Percentiles rank a stretch among this genome's conserved stretches.
Conservation (phyloP, 2,113 vertebrate species). For the Rhinopomastus cyanomelas region DNA sequence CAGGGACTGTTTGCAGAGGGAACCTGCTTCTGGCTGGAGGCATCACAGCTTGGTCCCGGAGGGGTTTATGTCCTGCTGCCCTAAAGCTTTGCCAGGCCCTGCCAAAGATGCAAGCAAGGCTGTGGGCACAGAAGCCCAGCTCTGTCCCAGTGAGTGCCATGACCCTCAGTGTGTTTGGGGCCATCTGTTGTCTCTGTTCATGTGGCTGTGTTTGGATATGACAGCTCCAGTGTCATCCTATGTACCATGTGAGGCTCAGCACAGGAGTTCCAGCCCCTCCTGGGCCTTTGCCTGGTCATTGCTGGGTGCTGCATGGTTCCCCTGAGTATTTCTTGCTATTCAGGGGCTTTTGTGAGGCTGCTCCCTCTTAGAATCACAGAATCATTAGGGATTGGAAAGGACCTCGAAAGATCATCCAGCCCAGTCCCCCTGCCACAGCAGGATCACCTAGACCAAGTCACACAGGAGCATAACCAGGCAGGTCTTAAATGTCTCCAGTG, state of each 20-base stretch:
- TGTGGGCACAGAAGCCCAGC: not conserved
- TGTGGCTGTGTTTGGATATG: rapidly evolving
- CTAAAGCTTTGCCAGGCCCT: not conserved
- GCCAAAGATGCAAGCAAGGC: not conserved
- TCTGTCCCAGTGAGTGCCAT: not conserved
- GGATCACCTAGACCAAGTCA: no score
- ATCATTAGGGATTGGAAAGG: no score
- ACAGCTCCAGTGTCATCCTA: not conserved
- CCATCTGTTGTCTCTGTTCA: rapidly evolving
- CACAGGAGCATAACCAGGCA: no score
- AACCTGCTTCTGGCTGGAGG: not conserved
- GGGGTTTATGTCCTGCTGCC: not conserved
- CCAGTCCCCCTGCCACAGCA: no score
- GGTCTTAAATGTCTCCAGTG: no score
- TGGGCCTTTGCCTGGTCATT: rapidly evolving
- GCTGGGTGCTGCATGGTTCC: not conserved
- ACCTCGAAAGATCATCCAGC: no score
- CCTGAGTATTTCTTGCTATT: not conserved
- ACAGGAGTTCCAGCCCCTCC: rapidly evolving
- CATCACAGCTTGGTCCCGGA: not conserved
- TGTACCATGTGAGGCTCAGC: rapidly evolving
- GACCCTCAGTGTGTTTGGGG: rapidly evolving
- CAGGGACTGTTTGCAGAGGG: not conserved
- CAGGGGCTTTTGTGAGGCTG: not conserved
- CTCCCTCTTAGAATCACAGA: no score